Evolutionary conservation across 2,113 vertebrate species (phyloP).

Genomic region (Maccullochella peelii): DNA sequence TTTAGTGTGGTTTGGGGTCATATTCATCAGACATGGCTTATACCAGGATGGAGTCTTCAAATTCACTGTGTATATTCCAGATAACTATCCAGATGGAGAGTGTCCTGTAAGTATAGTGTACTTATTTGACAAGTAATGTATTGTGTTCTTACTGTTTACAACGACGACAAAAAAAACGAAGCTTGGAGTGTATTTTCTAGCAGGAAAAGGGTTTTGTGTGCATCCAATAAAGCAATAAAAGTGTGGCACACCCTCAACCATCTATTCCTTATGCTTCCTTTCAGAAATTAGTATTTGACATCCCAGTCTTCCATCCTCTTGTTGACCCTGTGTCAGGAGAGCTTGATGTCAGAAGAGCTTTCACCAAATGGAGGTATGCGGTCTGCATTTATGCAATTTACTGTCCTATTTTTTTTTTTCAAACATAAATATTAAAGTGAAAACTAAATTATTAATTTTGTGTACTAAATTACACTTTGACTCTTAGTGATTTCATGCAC

Average conservation of each 20-base stretch:
- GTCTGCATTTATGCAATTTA: background rate
- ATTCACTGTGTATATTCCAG: slow-evolving; percentile 99
- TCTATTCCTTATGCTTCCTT: slow-evolving; percentile 8
- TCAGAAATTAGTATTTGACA: slow-evolving; percentile 95
- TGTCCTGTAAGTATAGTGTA: slow-evolving; percentile 86
- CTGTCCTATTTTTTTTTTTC: background rate
- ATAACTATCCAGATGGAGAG: slow-evolving; percentile 98
- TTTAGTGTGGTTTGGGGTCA: slow-evolving; percentile 99
- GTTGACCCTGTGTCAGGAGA: slow-evolving; percentile 95
- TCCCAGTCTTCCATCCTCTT: slow-evolving; percentile 96
- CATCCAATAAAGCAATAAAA: no score
- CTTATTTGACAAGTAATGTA: background rate
- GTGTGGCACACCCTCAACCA: background rate
- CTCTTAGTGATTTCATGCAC: no score
- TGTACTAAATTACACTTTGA: background rate
- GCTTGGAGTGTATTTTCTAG: background rate
- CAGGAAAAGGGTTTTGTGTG: background rate
- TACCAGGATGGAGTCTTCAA: slow-evolving; percentile 99
- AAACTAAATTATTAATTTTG: background rate
- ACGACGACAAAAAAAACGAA: background rate
- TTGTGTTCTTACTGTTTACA: background rate
- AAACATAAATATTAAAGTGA: background rate
- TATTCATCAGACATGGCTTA: slow-evolving; percentile 96
- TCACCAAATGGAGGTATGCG: slow-evolving; percentile 97
- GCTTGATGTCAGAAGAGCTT: slow-evolving; percentile 96